These are phyloP conservation scores for Troglohyphantes excavatus DNA, from an alignment of 2,888 invertebrate species.

Conservation along the genomic window DNA sequence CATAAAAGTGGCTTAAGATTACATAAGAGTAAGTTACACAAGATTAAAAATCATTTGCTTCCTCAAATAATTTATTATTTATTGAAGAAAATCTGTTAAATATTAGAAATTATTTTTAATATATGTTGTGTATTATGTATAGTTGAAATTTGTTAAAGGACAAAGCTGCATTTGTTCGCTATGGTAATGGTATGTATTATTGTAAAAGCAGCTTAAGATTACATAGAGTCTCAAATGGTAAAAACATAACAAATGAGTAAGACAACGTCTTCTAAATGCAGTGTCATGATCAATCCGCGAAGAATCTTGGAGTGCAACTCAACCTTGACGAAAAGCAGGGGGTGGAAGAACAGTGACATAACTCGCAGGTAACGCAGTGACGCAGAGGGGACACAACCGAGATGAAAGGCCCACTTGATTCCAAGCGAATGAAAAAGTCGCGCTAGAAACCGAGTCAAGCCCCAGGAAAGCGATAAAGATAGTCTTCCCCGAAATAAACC, in stretches of 20 bases:
- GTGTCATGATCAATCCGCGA: neutral
- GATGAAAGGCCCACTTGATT: constrained; percentile 20
- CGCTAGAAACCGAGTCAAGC: constrained; percentile 34
- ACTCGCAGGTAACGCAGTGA: constrained; percentile 26
- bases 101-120: no score
- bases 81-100: no score
- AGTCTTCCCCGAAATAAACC: constrained; percentile 46
- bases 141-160: no score
- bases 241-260: neutral
- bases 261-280: neutral
- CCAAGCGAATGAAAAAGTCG: constrained; percentile 25
- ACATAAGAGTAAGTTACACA: no score
- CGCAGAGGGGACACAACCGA: constrained; percentile 25
- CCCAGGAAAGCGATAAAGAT: constrained; percentile 51
- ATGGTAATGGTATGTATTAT: no score
- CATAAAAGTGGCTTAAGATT: no score
- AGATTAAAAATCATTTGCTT: no score
- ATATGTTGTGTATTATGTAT: no score
- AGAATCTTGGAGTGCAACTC: constrained; percentile 25
- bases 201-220: no score
- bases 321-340: constrained; percentile 68
- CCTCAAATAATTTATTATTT: no score
- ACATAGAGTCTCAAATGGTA: neutral
- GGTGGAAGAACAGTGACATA: constrained; percentile 41
- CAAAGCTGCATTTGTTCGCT: no score